Evolutionary conservation across 2,888 invertebrate genomes (phyloP).

Genomic region (Coleophora deauratella): DNA sequence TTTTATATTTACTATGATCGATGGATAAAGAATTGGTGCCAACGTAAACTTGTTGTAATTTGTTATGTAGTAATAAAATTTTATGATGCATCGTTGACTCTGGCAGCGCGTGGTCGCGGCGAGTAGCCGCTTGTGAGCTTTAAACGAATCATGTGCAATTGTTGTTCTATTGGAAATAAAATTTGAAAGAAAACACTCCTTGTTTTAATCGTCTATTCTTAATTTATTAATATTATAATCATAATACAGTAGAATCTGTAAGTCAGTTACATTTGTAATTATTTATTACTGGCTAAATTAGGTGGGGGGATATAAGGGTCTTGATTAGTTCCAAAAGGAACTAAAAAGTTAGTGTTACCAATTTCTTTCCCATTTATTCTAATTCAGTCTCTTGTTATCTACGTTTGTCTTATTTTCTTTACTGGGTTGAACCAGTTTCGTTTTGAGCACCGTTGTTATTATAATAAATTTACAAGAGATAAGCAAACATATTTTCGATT

Average conservation of each 20-base stretch:
- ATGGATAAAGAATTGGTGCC: slow-evolving; percentile 68
- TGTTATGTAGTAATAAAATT: slow-evolving; percentile 71
- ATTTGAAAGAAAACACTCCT: slow-evolving; percentile 43
- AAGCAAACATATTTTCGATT: too few relatives aligned
- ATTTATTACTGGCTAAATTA: slow-evolving; percentile 5
- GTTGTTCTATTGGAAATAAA: slow-evolving; percentile 70
- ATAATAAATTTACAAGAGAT: too few relatives aligned
- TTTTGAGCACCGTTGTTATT: too few relatives aligned
- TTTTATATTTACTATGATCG: slow-evolving; percentile 59
- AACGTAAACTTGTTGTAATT: slow-evolving; percentile 72
- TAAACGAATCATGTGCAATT: slow-evolving; percentile 65
- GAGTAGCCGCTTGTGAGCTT: slow-evolving; percentile 45
- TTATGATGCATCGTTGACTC: slow-evolving; percentile 65
- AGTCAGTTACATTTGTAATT: slow-evolving; percentile 12
- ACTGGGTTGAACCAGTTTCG: too few relatives aligned
- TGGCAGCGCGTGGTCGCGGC: slow-evolving; percentile 39
- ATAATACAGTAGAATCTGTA: slow-evolving; percentile 9
- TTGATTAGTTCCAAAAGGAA: too few relatives aligned
- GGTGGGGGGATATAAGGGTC: neutral
- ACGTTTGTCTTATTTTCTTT: too few relatives aligned
- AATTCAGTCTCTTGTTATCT: slow-evolving; percentile 12
- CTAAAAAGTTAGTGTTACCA: too few relatives aligned
- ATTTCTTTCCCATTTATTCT: too few relatives aligned
- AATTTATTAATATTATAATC: slow-evolving; percentile 12
- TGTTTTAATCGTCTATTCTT: slow-evolving; percentile 33